Percentiles rank a stretch among this genome's conserved stretches.
These are phyloP conservation scores for Palaemon carinicauda DNA, from an alignment of 1,140 invertebrate species.

Conservation along the genomic window DNA sequence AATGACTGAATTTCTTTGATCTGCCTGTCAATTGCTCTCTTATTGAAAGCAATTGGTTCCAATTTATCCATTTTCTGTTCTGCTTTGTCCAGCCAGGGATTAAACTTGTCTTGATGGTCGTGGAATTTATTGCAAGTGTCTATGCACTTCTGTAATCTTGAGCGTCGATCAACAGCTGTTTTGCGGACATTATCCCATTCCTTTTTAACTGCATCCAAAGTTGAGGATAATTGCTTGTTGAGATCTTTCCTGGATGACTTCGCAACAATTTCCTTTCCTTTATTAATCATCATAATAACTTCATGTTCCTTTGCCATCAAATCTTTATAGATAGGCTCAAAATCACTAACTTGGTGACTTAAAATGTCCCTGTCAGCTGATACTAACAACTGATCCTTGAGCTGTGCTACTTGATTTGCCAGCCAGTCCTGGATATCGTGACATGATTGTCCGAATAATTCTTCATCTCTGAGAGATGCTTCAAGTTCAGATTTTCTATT, in stretches of 20 bases:
- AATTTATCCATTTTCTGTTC: constrained; percentile 85
- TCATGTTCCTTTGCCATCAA: constrained; percentile 91
- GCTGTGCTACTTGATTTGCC: constrained; percentile 75
- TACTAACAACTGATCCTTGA: constrained; percentile 81
- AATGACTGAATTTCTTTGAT: constrained; percentile 88
- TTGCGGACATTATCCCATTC: constrained; percentile 90
- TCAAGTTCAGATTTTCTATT: constrained; percentile 90
- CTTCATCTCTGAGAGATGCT: constrained; percentile 75
- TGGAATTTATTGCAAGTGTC: constrained; percentile 93
- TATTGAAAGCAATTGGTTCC: constrained; percentile 79
- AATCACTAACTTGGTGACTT: constrained; percentile 84
- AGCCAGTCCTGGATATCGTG: constrained; percentile 89
- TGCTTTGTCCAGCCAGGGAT: constrained; percentile 86
- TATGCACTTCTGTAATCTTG: constrained; percentile 84
- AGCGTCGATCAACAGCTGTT: constrained; percentile 84
- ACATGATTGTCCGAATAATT: constrained; percentile 87
- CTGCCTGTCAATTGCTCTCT: constrained; percentile 87
- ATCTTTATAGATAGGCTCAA: constrained; percentile 84
- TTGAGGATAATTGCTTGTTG: constrained; percentile 69
- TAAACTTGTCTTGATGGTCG: constrained; percentile 81
- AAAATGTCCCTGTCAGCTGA: constrained; percentile 86
- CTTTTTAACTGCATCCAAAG: constrained; percentile 85
- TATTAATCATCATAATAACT: constrained; percentile 92
- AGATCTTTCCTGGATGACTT: constrained; percentile 68
- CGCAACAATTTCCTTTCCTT: constrained; percentile 80